Conservation (phyloP, 2,113 vertebrate species). For the Stigmatopora argus region DNA sequence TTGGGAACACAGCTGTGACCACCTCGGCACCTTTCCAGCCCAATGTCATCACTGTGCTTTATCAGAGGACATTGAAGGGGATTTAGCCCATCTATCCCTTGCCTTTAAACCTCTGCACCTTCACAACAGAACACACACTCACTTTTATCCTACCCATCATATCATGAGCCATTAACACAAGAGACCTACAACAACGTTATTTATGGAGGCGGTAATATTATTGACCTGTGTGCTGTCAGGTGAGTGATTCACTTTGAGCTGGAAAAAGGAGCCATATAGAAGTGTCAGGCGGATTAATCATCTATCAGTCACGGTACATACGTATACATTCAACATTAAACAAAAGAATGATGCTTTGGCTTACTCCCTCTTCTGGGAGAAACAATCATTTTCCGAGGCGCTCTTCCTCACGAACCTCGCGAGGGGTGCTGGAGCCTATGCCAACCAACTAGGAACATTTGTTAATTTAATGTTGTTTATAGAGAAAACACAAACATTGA, state of each 20-base stretch:
- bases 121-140: conserved; percentile 30
- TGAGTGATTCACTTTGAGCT: conserved; percentile 49
- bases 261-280: conserved; percentile 39
- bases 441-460: too few species aligned
- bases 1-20: conserved; percentile 66
- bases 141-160: conserved; percentile 53
- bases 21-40: conserved; percentile 57
- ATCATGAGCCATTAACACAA: conserved; percentile 60
- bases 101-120: conserved; percentile 35
- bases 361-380: conserved; percentile 2
- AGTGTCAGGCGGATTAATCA: conserved; percentile 56
- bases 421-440: too few species aligned
- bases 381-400: background rate
- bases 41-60: conserved; percentile 53
- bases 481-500: too few species aligned
- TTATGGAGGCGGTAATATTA: conserved; percentile 65
- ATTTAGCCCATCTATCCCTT: conserved; percentile 43
- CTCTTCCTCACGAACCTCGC: too few species aligned
- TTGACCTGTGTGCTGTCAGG: conserved; percentile 54
- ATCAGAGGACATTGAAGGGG: conserved; percentile 56
- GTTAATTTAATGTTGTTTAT: too few species aligned
- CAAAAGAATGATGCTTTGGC: conserved; percentile 9
- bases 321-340: background rate
- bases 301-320: conserved; percentile 47
- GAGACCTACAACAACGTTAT: conserved; percentile 62